Evolutionary conservation across 2,888 invertebrate genomes (phyloP).

Genomic region (Harpalus rufipes): DNA sequence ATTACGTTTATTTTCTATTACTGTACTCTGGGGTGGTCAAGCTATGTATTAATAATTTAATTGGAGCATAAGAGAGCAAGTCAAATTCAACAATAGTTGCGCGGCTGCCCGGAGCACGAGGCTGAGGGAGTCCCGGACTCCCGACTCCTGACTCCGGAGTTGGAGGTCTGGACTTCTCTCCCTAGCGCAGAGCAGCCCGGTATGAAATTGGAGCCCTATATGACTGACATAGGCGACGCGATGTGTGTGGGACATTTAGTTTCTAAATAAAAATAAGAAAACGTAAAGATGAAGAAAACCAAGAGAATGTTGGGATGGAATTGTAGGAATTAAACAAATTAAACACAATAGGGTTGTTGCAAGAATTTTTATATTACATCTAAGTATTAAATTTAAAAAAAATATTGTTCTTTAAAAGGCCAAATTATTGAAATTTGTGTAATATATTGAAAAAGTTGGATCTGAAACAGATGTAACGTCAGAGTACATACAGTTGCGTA

Average conservation of each 20-base stretch:
- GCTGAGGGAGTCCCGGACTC: slow-evolving; percentile 15
- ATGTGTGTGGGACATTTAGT: not conserved
- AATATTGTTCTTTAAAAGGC: too few species aligned
- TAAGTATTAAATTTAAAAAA: too few species aligned
- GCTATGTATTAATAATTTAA: slow-evolving; percentile 65
- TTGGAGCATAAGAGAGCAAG: slow-evolving; percentile 65
- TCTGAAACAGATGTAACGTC: too few species aligned
- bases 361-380: too few species aligned
- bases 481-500: too few species aligned
- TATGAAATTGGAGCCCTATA: not conserved
- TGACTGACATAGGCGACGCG: slow-evolving; percentile 2
- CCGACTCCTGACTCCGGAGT: slow-evolving; percentile 2
- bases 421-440: too few species aligned
- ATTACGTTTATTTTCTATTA: slow-evolving; percentile 67
- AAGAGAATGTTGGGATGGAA: too few species aligned
- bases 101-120: slow-evolving; percentile 29
- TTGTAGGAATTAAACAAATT: too few species aligned
- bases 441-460: too few species aligned
- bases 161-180: not conserved
- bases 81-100: slow-evolving; percentile 66
- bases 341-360: too few species aligned
- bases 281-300: too few species aligned
- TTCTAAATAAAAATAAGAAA: not conserved
- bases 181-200: not conserved
- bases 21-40: slow-evolving; percentile 64